These are phyloP conservation scores for Thunnus albacares DNA, from an alignment of 2,797 vertebrate species.

Conservation along the genomic window DNA sequence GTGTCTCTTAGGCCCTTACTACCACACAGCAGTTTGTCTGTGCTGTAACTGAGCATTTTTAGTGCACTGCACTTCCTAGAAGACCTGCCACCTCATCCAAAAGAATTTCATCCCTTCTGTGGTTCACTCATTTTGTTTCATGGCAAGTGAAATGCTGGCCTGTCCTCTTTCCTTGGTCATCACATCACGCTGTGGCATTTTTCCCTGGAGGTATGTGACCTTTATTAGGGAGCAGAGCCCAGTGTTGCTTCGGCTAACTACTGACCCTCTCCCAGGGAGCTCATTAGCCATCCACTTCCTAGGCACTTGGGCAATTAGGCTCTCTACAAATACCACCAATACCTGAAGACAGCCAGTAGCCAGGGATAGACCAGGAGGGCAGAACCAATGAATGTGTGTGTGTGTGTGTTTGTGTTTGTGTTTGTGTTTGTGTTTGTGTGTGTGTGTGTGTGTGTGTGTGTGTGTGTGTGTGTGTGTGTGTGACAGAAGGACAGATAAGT, in stretches of 20 bases:
- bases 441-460: conserved; percentile 8
- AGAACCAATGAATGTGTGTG: conserved; percentile 22
- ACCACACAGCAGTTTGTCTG: conserved; percentile 33
- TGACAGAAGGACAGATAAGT: background rate
- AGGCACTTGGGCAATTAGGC: conserved; percentile 78
- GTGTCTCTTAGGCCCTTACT: conserved; percentile 22
- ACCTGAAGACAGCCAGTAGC: conserved; percentile 64
- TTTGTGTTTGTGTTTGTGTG: conserved; percentile 21
- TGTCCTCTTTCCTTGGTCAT: conserved; percentile 45
- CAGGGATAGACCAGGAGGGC: conserved; percentile 36
- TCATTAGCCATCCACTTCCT: conserved; percentile 80
- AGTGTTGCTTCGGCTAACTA: conserved; percentile 74
- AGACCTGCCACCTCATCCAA: conserved; percentile 47
- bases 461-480: conserved; percentile 29
- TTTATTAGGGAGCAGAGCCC: conserved; percentile 78
- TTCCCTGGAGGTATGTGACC: conserved; percentile 76
- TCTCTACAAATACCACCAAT: conserved; percentile 77
- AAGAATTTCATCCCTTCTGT: conserved; percentile 49
- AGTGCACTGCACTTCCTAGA: conserved; percentile 10
- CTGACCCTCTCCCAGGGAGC: conserved; percentile 74
- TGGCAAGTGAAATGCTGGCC: conserved; percentile 58
- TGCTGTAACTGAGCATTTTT: conserved; percentile 30
- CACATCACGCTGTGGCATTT: conserved; percentile 76
- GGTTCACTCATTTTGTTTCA: conserved; percentile 62
- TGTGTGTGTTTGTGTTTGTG: conserved; percentile 24